Evolutionary conservation across 2,113 vertebrate species (phyloP), one percentile per base, ranked within the genome.

Genomic region (Sceloporus tristichus): DNA sequence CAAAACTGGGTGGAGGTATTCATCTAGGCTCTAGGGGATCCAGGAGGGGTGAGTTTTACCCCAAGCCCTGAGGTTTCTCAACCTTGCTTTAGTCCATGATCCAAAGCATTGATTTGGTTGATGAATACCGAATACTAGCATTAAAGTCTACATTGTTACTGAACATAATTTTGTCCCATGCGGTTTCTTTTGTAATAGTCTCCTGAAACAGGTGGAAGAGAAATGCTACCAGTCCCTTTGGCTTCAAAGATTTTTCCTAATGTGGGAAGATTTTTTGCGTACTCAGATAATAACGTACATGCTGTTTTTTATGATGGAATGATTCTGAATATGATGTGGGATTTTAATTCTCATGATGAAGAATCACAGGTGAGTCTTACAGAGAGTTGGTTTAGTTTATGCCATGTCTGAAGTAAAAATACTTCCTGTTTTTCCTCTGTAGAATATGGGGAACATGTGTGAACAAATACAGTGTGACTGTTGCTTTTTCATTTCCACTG

Each of bases 271-370:
- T 91, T 97, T 8, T 0, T 94, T 34, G 95, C 95, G 0, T 97
- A 96, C 80, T 97, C 96, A 0, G 97, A 97, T 94, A 90, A 96
- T 87, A 96, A 95, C 94, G 93, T 96, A 65, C 89, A 93, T 82
- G 95, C 90, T 89, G 3, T 73, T 74, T 98, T 97, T 94, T 89
- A 92, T 79, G 95, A 97, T 91, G 96, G 97, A 0, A 27, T 93
- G 27, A 87, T 92, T 48, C 59, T 97, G 70, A 96, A 91, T 79
- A 93, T 97, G 90, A 87, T 96, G n/a, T 97, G 97, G 97, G 89
- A 96, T 92, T 96, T 94, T 56, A 88, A 34, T 71, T 94, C 93
- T 90, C 92, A 86, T 76, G 79, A 11, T 89, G 90, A 65, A 88
- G 84, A 92, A 53, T 92, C 84, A 70, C 91, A 96, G 95, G 96